Evolutionary conservation across 64 coral and sea anemone genomes (phyloP).

Genomic region (Catalaphyllia jardinei): DNA sequence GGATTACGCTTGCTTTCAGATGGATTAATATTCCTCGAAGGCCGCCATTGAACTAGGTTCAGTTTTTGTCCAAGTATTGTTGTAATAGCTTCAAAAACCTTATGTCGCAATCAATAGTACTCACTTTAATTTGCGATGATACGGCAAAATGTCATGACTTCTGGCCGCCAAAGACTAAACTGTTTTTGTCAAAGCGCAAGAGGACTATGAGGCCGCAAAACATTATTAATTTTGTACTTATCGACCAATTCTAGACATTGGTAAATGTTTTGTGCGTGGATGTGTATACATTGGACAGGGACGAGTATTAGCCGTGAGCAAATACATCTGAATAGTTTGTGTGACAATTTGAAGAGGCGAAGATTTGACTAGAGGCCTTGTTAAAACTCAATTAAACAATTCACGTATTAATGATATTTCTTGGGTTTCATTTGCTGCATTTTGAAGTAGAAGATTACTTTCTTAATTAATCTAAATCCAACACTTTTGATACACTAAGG

Average conservation of each 20-base stretch:
- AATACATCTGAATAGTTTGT: constrained; percentile 15
- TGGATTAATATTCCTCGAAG: constrained; percentile 10
- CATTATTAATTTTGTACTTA: not conserved
- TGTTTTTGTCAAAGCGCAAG: not conserved
- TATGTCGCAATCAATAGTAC: no score
- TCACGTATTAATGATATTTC: not conserved
- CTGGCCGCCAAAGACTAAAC: not conserved
- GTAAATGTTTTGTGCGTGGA: not conserved
- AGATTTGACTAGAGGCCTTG: not conserved
- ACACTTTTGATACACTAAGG: not conserved
- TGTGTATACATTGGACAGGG: not conserved
- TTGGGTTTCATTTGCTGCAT: not conserved
- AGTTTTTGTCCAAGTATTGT: not conserved
- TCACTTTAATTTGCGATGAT: not conserved
- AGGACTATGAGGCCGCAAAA: not conserved
- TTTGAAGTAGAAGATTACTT: not conserved
- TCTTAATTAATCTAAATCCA: not conserved
- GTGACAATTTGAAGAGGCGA: constrained; percentile 9
- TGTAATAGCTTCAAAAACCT: not conserved
- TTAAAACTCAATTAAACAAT: constrained; percentile 8
- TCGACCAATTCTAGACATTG: not conserved
- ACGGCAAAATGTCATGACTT: not conserved
- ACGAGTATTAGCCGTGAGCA: not conserved
- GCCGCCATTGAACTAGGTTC: not conserved
- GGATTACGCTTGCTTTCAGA: constrained; percentile 7